Conservation (phyloP, 2,888 invertebrate species). For the Leucania comma region DNA sequence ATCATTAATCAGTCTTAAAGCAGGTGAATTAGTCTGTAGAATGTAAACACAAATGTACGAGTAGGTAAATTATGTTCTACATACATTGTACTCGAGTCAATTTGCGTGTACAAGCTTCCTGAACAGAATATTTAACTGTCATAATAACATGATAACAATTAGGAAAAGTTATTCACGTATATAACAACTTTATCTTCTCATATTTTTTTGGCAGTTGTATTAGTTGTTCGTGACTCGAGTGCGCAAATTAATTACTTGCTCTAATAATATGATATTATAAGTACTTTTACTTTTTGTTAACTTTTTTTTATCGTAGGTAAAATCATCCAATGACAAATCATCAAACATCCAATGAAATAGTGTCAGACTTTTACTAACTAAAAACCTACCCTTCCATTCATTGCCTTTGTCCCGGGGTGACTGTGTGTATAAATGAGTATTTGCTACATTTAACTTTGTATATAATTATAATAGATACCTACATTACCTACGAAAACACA, state of each 20-base stretch:
- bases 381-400: too few relatives aligned
- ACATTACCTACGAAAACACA: too few relatives aligned
- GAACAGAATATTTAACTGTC: conserved; percentile 26
- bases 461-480: too few relatives aligned
- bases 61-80: conserved; percentile 10
- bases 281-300: too few relatives aligned
- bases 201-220: neutral
- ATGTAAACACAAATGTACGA: conserved; percentile 17
- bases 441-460: too few relatives aligned
- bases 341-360: too few relatives aligned
- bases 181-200: conserved; percentile 10
- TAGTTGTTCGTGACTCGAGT: neutral
- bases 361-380: too few relatives aligned
- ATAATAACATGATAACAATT: conserved; percentile 32
- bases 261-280: neutral
- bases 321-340: too few relatives aligned
- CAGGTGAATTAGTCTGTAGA: conserved; percentile 17
- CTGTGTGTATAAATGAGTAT: too few relatives aligned
- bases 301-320: too few relatives aligned
- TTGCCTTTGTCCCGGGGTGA: too few relatives aligned
- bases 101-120: conserved; percentile 18
- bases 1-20: conserved; percentile 9
- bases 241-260: conserved; percentile 1
- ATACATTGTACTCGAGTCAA: conserved; percentile 8
- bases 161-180: conserved; percentile 20